Conservation (phyloP, 2,113 vertebrate genomes). For the Galemys pyrenaicus region DNA sequence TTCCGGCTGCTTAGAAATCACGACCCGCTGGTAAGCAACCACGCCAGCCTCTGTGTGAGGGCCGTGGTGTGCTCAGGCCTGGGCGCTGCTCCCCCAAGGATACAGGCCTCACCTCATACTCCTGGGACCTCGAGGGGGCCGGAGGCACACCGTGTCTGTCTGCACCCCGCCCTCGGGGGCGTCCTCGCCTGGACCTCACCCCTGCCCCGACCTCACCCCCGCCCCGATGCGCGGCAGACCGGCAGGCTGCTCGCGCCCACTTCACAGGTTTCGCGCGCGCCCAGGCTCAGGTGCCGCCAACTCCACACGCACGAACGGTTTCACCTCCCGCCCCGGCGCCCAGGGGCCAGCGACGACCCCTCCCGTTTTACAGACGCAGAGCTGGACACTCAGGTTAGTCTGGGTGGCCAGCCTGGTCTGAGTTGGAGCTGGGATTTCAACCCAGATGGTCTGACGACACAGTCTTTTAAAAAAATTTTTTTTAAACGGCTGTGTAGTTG, state of each 20-base stretch:
- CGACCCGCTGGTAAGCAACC: constrained; percentile 40
- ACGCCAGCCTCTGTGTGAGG: constrained; percentile 41
- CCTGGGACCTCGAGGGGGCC: not conserved
- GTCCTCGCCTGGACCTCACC: accelerated
- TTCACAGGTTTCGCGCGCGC: accelerated
- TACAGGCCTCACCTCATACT: not conserved
- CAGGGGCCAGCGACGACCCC: not conserved
- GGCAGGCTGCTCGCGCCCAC: not conserved
- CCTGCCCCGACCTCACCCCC: accelerated
- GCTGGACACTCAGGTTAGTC: not conserved
- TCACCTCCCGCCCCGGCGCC: not conserved
- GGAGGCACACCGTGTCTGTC: not conserved
- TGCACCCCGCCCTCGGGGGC: accelerated
- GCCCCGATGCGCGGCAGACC: not conserved
- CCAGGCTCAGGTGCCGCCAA: not conserved
- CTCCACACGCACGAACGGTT: not conserved
- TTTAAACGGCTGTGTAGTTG: not conserved
- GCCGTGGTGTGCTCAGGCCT: not conserved
- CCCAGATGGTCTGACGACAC: not conserved
- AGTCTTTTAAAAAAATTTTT: not conserved
- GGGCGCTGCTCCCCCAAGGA: not conserved
- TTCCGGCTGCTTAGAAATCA: constrained; percentile 63
- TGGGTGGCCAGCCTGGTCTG: not conserved
- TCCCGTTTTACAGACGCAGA: not conserved
- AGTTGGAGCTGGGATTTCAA: not conserved